phyloP scores from a whole-genome alignment of 2,797 vertebrate species.

The Lindbergichthys nudifrons region DNA sequence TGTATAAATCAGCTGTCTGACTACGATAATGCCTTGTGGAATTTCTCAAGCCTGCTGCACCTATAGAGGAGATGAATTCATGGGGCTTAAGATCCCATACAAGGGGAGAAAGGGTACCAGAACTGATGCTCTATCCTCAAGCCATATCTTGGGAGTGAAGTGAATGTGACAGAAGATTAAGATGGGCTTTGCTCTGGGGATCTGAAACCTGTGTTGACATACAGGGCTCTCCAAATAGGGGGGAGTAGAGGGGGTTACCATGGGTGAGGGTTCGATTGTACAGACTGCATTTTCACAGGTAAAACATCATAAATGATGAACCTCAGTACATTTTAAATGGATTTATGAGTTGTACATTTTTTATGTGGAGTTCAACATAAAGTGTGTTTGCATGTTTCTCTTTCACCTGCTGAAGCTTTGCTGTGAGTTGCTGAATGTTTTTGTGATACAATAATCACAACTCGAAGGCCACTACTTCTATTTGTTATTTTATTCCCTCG shows the following conservation, averaged over 20 bases:
- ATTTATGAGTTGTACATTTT: neutral
- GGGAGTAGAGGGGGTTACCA: neutral
- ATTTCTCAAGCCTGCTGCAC: slow-evolving; percentile 56
- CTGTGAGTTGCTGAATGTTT: neutral
- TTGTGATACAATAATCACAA: neutral
- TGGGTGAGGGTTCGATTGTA: neutral
- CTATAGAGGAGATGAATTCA: slow-evolving; percentile 61
- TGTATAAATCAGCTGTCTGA: slow-evolving; percentile 56
- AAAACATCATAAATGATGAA: neutral
- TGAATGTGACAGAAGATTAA: slow-evolving; percentile 67
- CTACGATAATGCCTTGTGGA: slow-evolving; percentile 59
- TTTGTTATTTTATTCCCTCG: neutral
- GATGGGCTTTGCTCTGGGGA: slow-evolving; percentile 32
- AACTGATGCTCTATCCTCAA: slow-evolving; percentile 58
- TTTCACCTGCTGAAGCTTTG: neutral
- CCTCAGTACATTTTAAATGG: neutral
- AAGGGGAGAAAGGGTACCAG: slow-evolving; percentile 54
- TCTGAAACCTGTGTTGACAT: slow-evolving; percentile 26
- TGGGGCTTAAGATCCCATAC: slow-evolving; percentile 40
- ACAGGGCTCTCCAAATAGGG: slow-evolving; percentile 6
- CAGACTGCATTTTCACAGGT: neutral
- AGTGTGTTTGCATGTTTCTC: neutral
- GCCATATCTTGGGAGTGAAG: slow-evolving; percentile 47
- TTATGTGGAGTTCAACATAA: neutral
- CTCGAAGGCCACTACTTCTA: neutral